Base-by-base conservation (phyloP, 2,113 vertebrate species). In the Coturnix japonica region DNA sequence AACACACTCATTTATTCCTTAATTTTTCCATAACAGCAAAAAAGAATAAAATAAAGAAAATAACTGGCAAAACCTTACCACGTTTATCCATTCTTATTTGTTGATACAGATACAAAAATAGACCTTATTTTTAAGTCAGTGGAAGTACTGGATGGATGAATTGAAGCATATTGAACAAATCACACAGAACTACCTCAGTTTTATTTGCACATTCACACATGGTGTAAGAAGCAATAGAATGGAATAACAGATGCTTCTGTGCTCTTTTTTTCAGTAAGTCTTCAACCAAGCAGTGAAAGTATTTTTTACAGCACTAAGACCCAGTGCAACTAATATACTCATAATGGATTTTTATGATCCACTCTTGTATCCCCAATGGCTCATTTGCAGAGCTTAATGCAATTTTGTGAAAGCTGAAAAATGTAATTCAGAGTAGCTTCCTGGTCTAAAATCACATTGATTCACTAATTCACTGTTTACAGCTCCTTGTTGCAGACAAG, bases 321-420 rank as follows among this genome's bases (percentile, higher is more conserved):
- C 12, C 30, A 65, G 4, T 37, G 41, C 35, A 87, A 60, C 49
- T 73, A 80, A 83, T 85, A 89, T 64, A 75, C 84, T 91, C 56
- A 56, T 77, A 94, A 94, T 82, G n/a, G 26, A 81, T 79, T 87
- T 56, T 88, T 81, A 91, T 72, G 75, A 92, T 88, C 56, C 46
- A 82, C 11, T 74, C 41, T 71, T 71, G 31, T 59, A 30, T 86
- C 49, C 78, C 70, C 23, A 86, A 8, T 39, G 83, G 59, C 49
- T 95, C 77, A 77, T 95, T 90, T 87, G 78, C 59, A 94, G 78
- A 81, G 7, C 43, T 80, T 87, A 96, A 87, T 94, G 81, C 35
- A 93, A 47, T 93, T 82, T 75, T 78, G 25, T 13, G 37, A 91
- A 85, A 94, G 67, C 30, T 88, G 70, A 94, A 95, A 95, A 89